These are phyloP conservation scores for Parapsyche elsis DNA, from an alignment of 1,140 invertebrate species.

Conservation along the genomic window DNA sequence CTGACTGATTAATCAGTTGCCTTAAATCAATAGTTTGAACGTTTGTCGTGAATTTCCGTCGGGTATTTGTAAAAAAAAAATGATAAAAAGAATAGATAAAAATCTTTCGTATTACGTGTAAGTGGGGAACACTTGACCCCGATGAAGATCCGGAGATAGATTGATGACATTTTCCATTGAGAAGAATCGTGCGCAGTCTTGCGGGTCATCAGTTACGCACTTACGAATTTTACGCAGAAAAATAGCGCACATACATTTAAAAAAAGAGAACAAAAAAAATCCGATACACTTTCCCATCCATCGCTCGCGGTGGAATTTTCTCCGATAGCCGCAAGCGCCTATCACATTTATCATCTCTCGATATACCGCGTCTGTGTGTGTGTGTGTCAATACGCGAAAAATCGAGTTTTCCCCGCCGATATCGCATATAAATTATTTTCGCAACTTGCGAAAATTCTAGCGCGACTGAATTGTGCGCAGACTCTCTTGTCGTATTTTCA, in stretches of 20 bases:
- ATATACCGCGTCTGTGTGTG: constrained; percentile 4
- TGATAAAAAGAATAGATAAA: background rate
- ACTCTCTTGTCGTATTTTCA: too few relatives aligned
- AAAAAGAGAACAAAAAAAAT: background rate
- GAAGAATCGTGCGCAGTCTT: background rate
- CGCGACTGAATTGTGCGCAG: too few relatives aligned
- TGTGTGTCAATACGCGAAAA: too few relatives aligned
- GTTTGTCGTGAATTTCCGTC: too few relatives aligned
- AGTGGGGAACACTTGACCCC: constrained; percentile 3
- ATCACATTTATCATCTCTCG: constrained; percentile 26
- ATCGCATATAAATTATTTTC: too few relatives aligned
- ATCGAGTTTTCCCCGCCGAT: too few relatives aligned
- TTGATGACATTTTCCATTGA: constrained; percentile 29
- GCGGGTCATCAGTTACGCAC: constrained; percentile 5
- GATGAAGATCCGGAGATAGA: constrained; percentile 22
- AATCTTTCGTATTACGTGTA: constrained; percentile 13
- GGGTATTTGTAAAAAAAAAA: too few relatives aligned
- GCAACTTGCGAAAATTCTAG: too few relatives aligned
- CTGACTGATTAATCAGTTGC: too few relatives aligned
- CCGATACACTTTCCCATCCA: background rate
- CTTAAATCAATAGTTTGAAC: too few relatives aligned
- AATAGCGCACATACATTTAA: too few relatives aligned
- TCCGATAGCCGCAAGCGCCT: background rate
- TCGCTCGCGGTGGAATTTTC: background rate
- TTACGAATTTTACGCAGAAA: background rate